Percentiles rank a stretch among this genome's conserved stretches.
Conservation (phyloP, 1,140 invertebrate genomes). For the Batillaria attramentaria region DNA sequence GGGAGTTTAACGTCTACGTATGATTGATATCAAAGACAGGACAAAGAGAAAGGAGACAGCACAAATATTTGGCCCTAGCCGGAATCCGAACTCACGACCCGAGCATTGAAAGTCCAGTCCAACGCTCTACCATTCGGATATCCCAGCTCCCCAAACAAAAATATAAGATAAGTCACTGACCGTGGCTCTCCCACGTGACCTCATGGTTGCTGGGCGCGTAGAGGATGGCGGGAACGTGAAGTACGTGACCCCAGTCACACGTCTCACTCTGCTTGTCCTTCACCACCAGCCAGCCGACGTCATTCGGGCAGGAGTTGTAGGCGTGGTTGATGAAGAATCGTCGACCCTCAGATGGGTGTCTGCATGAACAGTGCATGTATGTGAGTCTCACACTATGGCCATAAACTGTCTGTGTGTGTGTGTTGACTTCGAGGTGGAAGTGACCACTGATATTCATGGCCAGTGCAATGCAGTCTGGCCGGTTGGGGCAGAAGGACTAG, state of each 20-base stretch:
- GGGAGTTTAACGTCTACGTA: no score
- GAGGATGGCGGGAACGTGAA: constrained; percentile 12
- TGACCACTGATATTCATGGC: no score
- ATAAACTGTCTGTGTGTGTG: neutral
- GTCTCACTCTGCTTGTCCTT: neutral
- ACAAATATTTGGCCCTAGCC: no score
- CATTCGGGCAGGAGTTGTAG: constrained; percentile 11
- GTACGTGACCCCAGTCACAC: neutral
- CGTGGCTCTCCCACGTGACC: neutral
- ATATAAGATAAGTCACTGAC: neutral
- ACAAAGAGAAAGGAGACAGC: no score
- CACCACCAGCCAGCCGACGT: constrained; percentile 18
- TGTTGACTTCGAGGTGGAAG: no score
- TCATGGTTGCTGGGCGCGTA: constrained; percentile 19
- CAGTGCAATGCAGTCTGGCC: no score
- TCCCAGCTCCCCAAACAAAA: no score
- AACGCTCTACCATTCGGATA: no score
- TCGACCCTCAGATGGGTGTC: neutral
- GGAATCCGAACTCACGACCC: no score
- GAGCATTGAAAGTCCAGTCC: no score
- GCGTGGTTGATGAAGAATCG: constrained; percentile 19
- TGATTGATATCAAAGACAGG: no score
- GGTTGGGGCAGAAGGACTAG: no score
- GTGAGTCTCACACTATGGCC: neutral
- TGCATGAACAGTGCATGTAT: neutral